These are phyloP conservation scores for Diphyllodes magnificus DNA, from an alignment of 2,113 vertebrate genomes.

Conservation along the genomic window DNA sequence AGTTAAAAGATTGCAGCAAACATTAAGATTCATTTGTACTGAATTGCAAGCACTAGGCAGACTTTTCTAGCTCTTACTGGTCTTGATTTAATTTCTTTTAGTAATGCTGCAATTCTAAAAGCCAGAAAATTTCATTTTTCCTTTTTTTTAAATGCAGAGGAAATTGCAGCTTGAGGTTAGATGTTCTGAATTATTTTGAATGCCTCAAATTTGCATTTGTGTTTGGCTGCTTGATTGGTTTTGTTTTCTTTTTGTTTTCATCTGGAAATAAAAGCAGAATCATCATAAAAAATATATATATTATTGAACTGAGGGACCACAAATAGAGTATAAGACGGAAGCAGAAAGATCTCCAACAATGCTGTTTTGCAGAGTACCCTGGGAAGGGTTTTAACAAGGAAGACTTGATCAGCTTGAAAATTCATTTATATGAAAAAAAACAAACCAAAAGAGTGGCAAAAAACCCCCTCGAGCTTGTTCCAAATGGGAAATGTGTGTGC, in stretches of 20 bases:
- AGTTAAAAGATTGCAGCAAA: neutral
- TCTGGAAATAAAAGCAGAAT: neutral
- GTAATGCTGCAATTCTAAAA: neutral
- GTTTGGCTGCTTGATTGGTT: neutral
- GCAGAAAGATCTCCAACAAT: neutral
- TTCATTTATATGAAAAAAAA: neutral
- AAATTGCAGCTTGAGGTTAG: neutral
- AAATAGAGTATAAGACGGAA: neutral
- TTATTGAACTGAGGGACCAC: neutral
- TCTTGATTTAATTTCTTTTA: neutral
- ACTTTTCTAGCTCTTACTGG: neutral
- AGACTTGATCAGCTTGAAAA: neutral
- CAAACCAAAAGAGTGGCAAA: neutral
- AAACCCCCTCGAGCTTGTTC: accelerated
- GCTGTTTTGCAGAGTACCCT: neutral
- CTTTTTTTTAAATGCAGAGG: neutral
- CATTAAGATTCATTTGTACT: neutral
- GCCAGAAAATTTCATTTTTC: neutral
- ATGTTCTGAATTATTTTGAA: neutral
- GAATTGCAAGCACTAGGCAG: neutral
- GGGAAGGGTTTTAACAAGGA: neutral
- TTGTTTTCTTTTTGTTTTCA: neutral
- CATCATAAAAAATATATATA: neutral
- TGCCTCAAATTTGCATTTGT: neutral
- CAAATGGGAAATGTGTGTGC: neutral